Conservation (phyloP, 1,140 invertebrate genomes). For the Zaprionus kolodkinae region DNA sequence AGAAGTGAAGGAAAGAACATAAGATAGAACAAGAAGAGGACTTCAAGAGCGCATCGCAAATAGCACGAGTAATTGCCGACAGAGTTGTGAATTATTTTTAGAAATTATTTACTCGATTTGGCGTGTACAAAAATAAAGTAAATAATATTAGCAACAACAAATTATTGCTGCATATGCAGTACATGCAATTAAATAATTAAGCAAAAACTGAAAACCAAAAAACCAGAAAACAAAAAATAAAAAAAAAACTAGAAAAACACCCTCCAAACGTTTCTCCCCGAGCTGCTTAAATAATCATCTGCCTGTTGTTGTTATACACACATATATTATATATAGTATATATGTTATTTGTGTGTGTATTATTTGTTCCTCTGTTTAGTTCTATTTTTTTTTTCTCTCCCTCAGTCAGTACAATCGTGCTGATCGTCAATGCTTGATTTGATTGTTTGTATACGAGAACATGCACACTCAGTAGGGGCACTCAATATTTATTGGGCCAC, state of each 20-base stretch:
- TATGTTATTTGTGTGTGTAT: slow-evolving; percentile 10
- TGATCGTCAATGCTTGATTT: slow-evolving; percentile 77
- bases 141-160: slow-evolving; percentile 27
- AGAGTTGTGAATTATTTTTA: slow-evolving; percentile 48
- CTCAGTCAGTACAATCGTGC: slow-evolving; percentile 58
- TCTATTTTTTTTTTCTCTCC: slow-evolving; percentile 33
- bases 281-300: slow-evolving; percentile 69
- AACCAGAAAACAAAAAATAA: slow-evolving; percentile 22
- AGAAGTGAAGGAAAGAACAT: slow-evolving; percentile 13
- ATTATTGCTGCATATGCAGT: slow-evolving; percentile 24
- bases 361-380: slow-evolving; percentile 23
- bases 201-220: slow-evolving; percentile 29
- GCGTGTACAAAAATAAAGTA: slow-evolving; percentile 2
- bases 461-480: slow-evolving; percentile 61
- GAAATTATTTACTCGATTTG: slow-evolving; percentile 41
- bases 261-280: slow-evolving; percentile 30
- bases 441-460: slow-evolving; percentile 74
- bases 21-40: slow-evolving; percentile 34
- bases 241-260: slow-evolving; percentile 23
- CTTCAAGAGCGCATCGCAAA: slow-evolving; percentile 37
- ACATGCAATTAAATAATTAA: slow-evolving; percentile 66
- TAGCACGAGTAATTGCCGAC: slow-evolving; percentile 37
- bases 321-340: too few relatives aligned
- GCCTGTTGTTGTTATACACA: slow-evolving; percentile 22
- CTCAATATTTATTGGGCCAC: slow-evolving; percentile 26